Percentiles rank a stretch among this genome's conserved stretches.
Conservation (phyloP, 2,797 vertebrate genomes). For the Momotus momota region DNA sequence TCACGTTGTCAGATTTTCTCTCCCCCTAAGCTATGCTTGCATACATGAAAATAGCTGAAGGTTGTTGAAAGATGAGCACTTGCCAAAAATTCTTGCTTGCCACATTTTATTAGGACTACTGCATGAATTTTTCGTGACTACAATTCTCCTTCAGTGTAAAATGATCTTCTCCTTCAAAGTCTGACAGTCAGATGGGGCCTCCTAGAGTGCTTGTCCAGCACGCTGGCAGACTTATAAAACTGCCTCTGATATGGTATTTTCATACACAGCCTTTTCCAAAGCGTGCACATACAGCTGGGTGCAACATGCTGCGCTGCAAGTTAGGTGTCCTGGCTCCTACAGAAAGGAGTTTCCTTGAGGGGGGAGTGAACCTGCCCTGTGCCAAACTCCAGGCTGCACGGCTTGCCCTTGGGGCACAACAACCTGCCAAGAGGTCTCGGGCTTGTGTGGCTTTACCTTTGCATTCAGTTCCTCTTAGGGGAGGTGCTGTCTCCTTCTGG, state of each 20-base stretch:
- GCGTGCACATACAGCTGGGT: background rate
- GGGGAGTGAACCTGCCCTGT: background rate
- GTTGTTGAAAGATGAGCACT: constrained; percentile 50
- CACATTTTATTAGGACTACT: constrained; percentile 65
- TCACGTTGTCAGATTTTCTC: constrained; percentile 11
- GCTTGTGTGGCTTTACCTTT: background rate
- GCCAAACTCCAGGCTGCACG: background rate
- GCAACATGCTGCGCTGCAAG: background rate
- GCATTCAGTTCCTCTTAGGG: background rate
- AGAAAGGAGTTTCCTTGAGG: background rate
- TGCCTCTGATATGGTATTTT: constrained; percentile 26
- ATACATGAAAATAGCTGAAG: constrained; percentile 25
- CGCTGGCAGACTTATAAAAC: constrained; percentile 21
- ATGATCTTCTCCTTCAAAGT: constrained; percentile 42
- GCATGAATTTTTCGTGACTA: constrained; percentile 67
- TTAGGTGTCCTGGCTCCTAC: background rate
- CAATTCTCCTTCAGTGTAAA: constrained; percentile 47
- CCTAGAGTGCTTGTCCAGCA: constrained; percentile 26
- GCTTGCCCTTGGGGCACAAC: background rate
- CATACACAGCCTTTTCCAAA: background rate
- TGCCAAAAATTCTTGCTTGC: constrained; percentile 62
- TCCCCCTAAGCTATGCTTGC: background rate
- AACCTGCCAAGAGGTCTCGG: background rate
- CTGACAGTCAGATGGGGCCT: constrained; percentile 63
- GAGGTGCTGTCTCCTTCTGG: background rate